Evolutionary conservation across 1,140 invertebrate genomes (phyloP).

Genomic region (Drosophila miranda): DNA sequence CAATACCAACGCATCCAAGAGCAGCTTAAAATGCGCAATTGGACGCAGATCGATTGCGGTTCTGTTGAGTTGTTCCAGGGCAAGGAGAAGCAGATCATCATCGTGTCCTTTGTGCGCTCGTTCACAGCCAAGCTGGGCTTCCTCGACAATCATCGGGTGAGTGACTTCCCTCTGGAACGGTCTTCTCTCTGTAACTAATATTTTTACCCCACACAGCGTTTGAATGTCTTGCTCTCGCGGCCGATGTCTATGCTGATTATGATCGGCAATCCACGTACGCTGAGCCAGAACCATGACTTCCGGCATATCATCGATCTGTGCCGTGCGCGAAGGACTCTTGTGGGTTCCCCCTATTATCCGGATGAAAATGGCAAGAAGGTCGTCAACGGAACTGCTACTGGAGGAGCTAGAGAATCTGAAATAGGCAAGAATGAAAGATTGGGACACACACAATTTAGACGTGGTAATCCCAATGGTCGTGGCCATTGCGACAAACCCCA

Average conservation of each 20-base stretch:
- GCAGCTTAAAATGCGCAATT: constrained; percentile 69
- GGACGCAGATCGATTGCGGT: constrained; percentile 86
- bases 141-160: constrained; percentile 87
- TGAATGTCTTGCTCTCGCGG: constrained; percentile 93
- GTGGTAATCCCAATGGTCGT: constrained; percentile 40
- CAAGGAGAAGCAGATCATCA: constrained; percentile 90
- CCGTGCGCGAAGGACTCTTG: constrained; percentile 55
- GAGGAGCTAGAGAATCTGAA: neutral
- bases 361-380: constrained; percentile 39
- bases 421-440: constrained; percentile 3
- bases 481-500: constrained; percentile 7
- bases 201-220: constrained; percentile 84
- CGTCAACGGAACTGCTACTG: neutral
- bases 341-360: constrained; percentile 52
- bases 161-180: constrained; percentile 25
- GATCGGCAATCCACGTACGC: constrained; percentile 88
- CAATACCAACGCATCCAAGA: constrained; percentile 85
- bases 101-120: constrained; percentile 91
- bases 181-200: constrained; percentile 1
- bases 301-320: constrained; percentile 66
- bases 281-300: constrained; percentile 64
- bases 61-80: constrained; percentile 95
- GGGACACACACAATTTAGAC: no score
- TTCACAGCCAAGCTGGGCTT: constrained; percentile 87
- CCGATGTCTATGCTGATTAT: constrained; percentile 91